Conservation (phyloP, 2,797 vertebrate species). For the Schizothorax lantsangensis region DNA sequence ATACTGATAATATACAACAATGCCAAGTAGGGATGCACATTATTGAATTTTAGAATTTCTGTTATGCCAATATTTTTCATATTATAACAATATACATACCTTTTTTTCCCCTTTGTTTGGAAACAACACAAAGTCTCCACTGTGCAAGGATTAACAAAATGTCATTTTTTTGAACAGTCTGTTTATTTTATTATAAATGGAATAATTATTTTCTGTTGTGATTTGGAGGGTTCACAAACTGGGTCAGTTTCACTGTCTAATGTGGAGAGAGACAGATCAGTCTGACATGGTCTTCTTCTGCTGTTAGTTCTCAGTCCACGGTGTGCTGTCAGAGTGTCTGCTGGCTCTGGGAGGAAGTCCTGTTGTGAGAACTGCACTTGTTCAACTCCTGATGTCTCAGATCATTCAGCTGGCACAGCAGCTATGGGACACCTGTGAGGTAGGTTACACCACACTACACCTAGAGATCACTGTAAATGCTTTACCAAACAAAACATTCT, state of each 20-base stretch:
- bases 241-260: neutral
- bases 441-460: neutral
- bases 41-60: too few relatives aligned
- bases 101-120: too few relatives aligned
- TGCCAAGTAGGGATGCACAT: too few relatives aligned
- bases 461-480: neutral
- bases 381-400: slow-evolving; percentile 80
- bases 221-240: too few relatives aligned
- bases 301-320: slow-evolving; percentile 79
- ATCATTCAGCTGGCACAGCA: slow-evolving; percentile 79
- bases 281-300: slow-evolving; percentile 3
- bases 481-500: neutral
- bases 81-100: too few relatives aligned
- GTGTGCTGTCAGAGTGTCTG: slow-evolving; percentile 74
- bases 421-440: slow-evolving; percentile 76
- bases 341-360: slow-evolving; percentile 80
- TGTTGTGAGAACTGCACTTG: slow-evolving; percentile 75
- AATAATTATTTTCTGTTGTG: neutral
- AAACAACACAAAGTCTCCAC: too few relatives aligned
- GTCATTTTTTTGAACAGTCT: too few relatives aligned
- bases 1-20: too few relatives aligned
- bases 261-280: neutral
- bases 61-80: neutral
- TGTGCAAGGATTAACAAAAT: neutral
- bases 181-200: too few relatives aligned